Conservation (phyloP, 2,113 vertebrate genomes). For the Anarrhichthys ocellatus region DNA sequence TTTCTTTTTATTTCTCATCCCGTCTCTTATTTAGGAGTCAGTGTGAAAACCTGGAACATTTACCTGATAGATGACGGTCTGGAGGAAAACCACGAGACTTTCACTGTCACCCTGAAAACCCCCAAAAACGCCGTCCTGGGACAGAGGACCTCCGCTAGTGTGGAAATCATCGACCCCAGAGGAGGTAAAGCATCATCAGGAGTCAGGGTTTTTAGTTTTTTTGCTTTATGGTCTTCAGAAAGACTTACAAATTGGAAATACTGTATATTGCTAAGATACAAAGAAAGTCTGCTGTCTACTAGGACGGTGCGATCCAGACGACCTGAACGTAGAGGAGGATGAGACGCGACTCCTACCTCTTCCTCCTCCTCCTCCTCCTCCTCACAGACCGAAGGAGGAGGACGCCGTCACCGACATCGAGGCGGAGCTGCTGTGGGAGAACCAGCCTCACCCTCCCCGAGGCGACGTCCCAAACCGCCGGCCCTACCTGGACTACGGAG, state of each 20-base stretch:
- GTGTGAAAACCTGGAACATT: conserved; percentile 82
- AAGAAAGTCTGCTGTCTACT: background rate
- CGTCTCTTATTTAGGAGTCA: conserved; percentile 79
- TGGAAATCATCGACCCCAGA: conserved; percentile 81
- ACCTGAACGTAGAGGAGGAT: conserved; percentile 56
- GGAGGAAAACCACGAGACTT: conserved; percentile 85
- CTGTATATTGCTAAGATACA: background rate
- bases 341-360: background rate
- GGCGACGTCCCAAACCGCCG: conserved; percentile 77
- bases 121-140: conserved; percentile 81
- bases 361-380: conserved; percentile 22
- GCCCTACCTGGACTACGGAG: conserved; percentile 54
- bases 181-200: conserved; percentile 65
- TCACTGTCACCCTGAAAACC: conserved; percentile 75
- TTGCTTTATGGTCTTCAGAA: too few species aligned
- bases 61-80: conserved; percentile 81
- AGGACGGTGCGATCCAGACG: conserved; percentile 75
- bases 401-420: conserved; percentile 61
- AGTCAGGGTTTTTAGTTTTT: background rate
- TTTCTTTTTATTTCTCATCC: background rate
- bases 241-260: background rate
- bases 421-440: conserved; percentile 66
- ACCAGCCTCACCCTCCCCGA: conserved; percentile 65
- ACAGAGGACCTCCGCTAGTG: conserved; percentile 72
- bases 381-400: conserved; percentile 18